Conservation (phyloP, 2,113 vertebrate genomes). For the Pampusana beccarii region DNA sequence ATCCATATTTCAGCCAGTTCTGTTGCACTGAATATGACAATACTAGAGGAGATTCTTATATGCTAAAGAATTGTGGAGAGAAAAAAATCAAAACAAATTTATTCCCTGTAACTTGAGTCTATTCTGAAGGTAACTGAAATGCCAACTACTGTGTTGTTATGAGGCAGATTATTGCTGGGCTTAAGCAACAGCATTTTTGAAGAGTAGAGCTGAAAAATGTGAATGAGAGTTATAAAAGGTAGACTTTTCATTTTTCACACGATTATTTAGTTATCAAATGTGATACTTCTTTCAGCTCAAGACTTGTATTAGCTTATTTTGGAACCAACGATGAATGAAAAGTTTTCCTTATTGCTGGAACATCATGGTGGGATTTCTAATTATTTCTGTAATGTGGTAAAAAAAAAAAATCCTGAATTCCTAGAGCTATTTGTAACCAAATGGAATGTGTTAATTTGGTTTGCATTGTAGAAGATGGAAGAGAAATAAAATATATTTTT, state of each 20-base stretch:
- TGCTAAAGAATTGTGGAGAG: background rate
- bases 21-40: background rate
- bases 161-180: background rate
- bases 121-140: background rate
- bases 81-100: background rate
- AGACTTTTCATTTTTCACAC: background rate
- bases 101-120: background rate
- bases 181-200: background rate
- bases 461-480: background rate
- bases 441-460: background rate
- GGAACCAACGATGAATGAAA: background rate
- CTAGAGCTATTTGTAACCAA: background rate
- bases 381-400: background rate
- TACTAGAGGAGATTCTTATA: background rate
- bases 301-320: background rate
- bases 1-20: background rate
- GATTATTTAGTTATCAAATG: background rate
- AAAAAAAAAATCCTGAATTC: background rate
- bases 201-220: background rate
- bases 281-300: background rate
- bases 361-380: background rate
- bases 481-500: background rate
- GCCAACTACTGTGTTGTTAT: background rate
- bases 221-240: background rate
- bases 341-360: background rate